Conservation (phyloP, 2,797 vertebrate species). For the Dipus sagitta region DNA sequence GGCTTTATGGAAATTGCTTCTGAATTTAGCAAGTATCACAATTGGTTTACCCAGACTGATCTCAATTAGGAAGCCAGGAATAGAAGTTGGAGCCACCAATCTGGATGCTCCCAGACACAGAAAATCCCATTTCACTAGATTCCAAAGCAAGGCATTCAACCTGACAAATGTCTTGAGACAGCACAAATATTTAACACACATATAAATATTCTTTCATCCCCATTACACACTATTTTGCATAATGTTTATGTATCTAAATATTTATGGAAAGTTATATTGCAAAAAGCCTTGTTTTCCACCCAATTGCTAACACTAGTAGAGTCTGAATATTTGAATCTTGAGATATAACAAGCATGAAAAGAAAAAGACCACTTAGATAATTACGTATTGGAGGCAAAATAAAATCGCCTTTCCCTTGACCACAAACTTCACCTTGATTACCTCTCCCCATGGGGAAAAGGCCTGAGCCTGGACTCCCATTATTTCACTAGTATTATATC, state of each 20-base stretch:
- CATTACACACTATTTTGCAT: conserved; percentile 20
- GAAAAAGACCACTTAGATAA: not conserved
- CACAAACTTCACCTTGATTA: conserved; percentile 66
- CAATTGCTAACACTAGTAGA: not conserved
- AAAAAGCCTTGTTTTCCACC: conserved; percentile 39
- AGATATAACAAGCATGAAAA: not conserved
- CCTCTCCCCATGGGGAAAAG: conserved; percentile 77
- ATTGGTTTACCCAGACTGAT: conserved; percentile 80
- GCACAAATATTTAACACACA: conserved; percentile 71
- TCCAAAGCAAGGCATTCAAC: conserved; percentile 84
- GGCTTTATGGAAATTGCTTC: conserved; percentile 87
- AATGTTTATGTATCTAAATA: conserved; percentile 34
- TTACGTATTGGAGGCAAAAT: conserved; percentile 38
- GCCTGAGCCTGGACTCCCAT: conserved; percentile 81
- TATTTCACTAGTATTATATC: conserved; percentile 86
- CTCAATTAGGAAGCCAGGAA: conserved; percentile 76
- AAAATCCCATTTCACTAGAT: conserved; percentile 70
- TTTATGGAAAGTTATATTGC: conserved; percentile 9
- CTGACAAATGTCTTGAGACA: conserved; percentile 82
- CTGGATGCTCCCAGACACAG: conserved; percentile 68
- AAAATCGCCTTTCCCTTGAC: conserved; percentile 48
- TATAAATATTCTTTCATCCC: conserved; percentile 41
- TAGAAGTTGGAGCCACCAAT: conserved; percentile 62
- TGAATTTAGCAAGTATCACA: conserved; percentile 86
- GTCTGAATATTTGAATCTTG: conserved; percentile 50